Evolutionary conservation across 2,113 vertebrate genomes (phyloP), one percentile per base, ranked within the genome.

Genomic region (Tachysurus vachellii): DNA sequence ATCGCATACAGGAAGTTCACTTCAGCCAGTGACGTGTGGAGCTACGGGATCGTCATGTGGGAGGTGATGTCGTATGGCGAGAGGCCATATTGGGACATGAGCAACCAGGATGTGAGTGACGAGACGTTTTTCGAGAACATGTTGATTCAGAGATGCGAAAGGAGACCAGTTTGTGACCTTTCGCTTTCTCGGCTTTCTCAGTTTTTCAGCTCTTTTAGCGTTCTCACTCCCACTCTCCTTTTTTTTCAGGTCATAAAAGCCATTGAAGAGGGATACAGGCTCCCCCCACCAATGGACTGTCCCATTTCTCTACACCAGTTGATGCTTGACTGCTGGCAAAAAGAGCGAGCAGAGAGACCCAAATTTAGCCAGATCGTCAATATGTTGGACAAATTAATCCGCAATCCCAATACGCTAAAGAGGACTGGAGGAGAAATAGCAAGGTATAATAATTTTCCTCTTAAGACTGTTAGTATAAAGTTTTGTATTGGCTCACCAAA

Each of bases 331-430:
- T 99, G 98, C 89, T 99, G 98, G 98, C 97, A 99, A 93, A 97
- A 97, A 87, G 98, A 99, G 76, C 92, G 98, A 54, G 96, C 96
- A 0, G 97, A 99, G 93, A 96, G 98, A 88, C 98, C 98, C 82
- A 99, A 98, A 86, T 99, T 99, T 90, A 97, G 96, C 86, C 98
- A 99, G 95, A 99, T 99, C 13, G 97, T 99, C 93, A 99, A 98
- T 95, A 98, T 99, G 97, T 92, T 99, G 95, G 98, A 99, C 91
- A 99, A 99, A 93, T 97, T 99, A 86, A 99, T 99, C 92, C 97
- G 98, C 79, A 99, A 99, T 91, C 98, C 98, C 47, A 97, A 97
- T 91, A 98, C 97, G 88, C 94, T 99, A 91, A 98, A 98, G 93
- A 96, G 97, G 92, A 99, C 96, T 0, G 98, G 97, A 89, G 96